Conservation (phyloP, 2,888 invertebrate species). For the Phyllotreta cruciferae region DNA sequence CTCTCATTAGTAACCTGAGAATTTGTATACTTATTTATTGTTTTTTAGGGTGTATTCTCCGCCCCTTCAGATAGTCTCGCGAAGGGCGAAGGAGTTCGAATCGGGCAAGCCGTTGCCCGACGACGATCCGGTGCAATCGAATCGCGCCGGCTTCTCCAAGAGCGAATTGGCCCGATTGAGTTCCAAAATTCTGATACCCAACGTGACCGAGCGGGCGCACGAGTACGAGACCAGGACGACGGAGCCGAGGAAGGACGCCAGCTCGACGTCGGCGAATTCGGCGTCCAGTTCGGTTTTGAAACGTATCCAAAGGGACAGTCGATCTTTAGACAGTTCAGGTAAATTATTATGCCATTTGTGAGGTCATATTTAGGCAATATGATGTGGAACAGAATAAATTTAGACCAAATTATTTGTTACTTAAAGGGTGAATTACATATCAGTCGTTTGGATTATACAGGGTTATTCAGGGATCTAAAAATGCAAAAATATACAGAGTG, state of each 20-base stretch:
- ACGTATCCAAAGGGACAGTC: conserved; percentile 61
- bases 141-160: conserved; percentile 71
- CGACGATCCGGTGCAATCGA: conserved; percentile 63
- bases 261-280: conserved; percentile 47
- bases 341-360: conserved; percentile 36
- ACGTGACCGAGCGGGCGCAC: conserved; percentile 74
- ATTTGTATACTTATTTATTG: not conserved
- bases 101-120: conserved; percentile 67
- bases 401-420: not conserved
- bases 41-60: conserved; percentile 55
- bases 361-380: not conserved
- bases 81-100: conserved; percentile 77
- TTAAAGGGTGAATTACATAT: not conserved
- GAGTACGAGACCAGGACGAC: conserved; percentile 73
- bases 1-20: too few species aligned
- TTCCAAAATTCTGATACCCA: conserved; percentile 74
- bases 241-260: conserved; percentile 51
- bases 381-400: not conserved
- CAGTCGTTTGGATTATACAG: too few species aligned
- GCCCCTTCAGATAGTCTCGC: conserved; percentile 72
- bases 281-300: conserved; percentile 45
- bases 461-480: too few species aligned
- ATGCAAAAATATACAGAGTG: too few species aligned
- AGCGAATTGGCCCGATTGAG: conserved; percentile 71
- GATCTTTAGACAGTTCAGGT: conserved; percentile 65